These are phyloP conservation scores for Esox masquinongy DNA, from an alignment of 2,797 vertebrate genomes.

Conservation along the genomic window DNA sequence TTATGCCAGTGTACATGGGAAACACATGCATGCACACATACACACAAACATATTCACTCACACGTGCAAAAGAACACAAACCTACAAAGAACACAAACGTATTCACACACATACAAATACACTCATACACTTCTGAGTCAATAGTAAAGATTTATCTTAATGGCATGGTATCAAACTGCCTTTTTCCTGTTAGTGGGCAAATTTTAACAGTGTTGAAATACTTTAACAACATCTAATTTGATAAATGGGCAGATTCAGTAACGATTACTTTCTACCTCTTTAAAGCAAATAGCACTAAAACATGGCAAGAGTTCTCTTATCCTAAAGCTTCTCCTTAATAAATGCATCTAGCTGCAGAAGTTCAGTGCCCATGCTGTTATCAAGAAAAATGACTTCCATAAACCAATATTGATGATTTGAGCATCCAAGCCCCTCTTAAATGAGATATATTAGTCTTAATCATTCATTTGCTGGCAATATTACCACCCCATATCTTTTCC, in stretches of 20 bases:
- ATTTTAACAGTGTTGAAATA: conserved; percentile 58
- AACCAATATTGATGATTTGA: conserved; percentile 51
- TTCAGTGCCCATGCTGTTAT: conserved; percentile 55
- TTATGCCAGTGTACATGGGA: neutral
- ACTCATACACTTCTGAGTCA: conserved; percentile 6
- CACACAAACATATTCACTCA: neutral
- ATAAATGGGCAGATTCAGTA: conserved; percentile 55
- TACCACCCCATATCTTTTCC: conserved; percentile 56
- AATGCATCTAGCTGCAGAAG: conserved; percentile 52
- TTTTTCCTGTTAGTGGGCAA: conserved; percentile 17
- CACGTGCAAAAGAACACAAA: too few relatives aligned
- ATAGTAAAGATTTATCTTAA: conserved; percentile 35
- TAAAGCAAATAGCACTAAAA: conserved; percentile 36
- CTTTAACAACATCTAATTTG: conserved; percentile 50
- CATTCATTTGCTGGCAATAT: conserved; percentile 56
- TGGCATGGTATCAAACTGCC: conserved; percentile 31
- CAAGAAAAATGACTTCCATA: conserved; percentile 66
- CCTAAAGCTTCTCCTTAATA: conserved; percentile 57
- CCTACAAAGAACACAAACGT: neutral
- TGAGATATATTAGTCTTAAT: conserved; percentile 55
- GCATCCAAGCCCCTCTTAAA: conserved; percentile 55
- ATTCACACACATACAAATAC: conserved; percentile 20
- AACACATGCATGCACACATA: neutral
- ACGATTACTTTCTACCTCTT: conserved; percentile 34
- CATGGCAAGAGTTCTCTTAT: conserved; percentile 48